These are phyloP conservation scores for Microcebus lehilahytsara DNA, from an alignment of 2,113 vertebrate genomes.

Conservation along the genomic window DNA sequence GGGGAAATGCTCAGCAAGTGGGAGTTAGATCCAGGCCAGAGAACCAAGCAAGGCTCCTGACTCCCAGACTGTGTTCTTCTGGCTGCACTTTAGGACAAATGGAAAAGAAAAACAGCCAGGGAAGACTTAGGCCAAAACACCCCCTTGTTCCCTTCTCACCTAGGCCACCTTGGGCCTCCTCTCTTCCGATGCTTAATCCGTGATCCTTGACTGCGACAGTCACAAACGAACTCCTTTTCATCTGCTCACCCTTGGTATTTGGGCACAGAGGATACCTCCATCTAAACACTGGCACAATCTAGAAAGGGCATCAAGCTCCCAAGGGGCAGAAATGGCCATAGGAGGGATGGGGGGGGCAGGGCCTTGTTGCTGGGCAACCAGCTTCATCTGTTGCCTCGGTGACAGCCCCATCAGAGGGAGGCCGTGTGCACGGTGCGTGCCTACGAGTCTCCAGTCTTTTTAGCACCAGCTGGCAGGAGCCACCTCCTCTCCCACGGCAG, in stretches of 20 bases:
- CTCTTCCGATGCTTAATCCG: not conserved
- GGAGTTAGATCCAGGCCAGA: not conserved
- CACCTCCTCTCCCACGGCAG: not conserved
- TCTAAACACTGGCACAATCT: not conserved
- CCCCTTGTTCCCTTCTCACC: not conserved
- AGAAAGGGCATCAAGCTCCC: not conserved
- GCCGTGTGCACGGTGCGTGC: conserved; percentile 1
- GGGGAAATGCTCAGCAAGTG: not conserved
- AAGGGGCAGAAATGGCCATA: conserved; percentile 47
- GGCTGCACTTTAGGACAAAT: not conserved
- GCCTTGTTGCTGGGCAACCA: conserved; percentile 65
- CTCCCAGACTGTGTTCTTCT: not conserved
- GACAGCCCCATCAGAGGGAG: conserved; percentile 52
- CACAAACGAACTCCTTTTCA: not conserved
- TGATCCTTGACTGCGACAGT: not conserved
- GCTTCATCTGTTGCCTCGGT: conserved; percentile 61
- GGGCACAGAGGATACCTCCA: not conserved
- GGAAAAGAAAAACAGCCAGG: not conserved
- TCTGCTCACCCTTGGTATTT: not conserved
- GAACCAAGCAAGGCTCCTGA: not conserved
- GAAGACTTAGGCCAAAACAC: not conserved
- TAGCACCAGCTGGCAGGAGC: conserved; percentile 47
- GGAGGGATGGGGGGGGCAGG: conserved; percentile 14
- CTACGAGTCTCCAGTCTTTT: not conserved
- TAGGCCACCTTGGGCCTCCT: not conserved